These are phyloP conservation scores for Oncorhynchus tshawytscha DNA, from an alignment of 2,113 vertebrate genomes.

Conservation along the genomic window DNA sequence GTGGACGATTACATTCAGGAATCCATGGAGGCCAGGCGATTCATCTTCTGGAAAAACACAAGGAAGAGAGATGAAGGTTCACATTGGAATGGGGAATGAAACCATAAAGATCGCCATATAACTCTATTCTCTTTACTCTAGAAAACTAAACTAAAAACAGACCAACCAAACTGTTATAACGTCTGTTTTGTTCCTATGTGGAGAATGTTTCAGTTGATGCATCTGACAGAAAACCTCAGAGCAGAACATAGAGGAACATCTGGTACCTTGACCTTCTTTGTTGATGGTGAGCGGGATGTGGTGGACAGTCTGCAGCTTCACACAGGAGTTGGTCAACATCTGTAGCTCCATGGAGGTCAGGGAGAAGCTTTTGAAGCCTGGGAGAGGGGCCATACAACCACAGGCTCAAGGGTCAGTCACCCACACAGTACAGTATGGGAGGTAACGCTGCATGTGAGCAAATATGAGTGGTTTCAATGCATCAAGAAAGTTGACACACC, in stretches of 20 bases:
- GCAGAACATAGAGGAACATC: constrained; percentile 8
- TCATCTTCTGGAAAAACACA: constrained; percentile 87
- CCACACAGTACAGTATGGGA: neutral
- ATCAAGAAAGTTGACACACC: too few relatives aligned
- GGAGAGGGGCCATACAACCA: neutral
- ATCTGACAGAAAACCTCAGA: too few relatives aligned
- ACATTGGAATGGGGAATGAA: neutral
- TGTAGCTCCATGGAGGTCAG: constrained; percentile 94
- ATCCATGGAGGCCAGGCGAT: constrained; percentile 89
- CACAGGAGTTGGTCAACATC: constrained; percentile 94
- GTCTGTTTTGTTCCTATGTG: neutral
- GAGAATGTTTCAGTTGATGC: neutral
- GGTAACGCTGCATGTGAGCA: too few relatives aligned
- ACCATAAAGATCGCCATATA: neutral
- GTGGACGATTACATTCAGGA: constrained; percentile 97
- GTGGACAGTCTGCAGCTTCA: constrained; percentile 97
- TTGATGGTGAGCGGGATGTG: constrained; percentile 91
- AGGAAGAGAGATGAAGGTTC: neutral
- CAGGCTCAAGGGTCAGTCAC: constrained; percentile 2
- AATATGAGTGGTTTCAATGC: too few relatives aligned
- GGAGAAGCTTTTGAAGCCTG: constrained; percentile 91
- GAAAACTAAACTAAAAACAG: neutral
- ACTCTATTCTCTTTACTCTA: neutral
- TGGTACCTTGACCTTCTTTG: constrained; percentile 83
- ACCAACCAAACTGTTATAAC: neutral